Evolutionary conservation across 2,113 vertebrate species (phyloP).

Genomic region (Cyanoramphus novaezelandiae): DNA sequence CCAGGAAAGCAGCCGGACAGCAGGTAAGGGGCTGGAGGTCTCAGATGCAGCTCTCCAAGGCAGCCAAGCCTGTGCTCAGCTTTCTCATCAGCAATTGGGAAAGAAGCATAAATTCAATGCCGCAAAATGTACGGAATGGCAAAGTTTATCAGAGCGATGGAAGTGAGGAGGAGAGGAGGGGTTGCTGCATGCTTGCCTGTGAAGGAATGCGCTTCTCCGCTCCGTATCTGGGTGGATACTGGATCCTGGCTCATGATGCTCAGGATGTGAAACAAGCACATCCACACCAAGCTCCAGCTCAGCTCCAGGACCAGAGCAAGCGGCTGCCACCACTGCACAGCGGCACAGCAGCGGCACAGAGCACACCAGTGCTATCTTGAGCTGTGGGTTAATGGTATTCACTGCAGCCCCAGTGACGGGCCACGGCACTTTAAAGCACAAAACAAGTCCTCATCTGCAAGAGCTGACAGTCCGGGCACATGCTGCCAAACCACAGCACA

Average conservation of each 20-base stretch:
- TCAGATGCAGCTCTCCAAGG: neutral
- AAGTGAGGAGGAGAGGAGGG: neutral
- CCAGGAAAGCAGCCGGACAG: neutral
- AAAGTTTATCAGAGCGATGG: neutral
- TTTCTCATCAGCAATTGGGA: neutral
- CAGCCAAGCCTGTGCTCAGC: neutral
- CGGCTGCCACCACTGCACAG: neutral
- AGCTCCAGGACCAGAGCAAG: neutral
- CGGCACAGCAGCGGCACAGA: neutral
- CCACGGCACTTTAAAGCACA: neutral
- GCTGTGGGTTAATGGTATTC: neutral
- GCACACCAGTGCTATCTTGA: fast-evolving
- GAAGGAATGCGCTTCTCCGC: fast-evolving
- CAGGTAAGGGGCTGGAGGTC: neutral
- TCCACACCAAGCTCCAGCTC: neutral
- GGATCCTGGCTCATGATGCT: neutral
- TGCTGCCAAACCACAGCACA: neutral
- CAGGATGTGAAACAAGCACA: fast-evolving
- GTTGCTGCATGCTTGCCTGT: neutral
- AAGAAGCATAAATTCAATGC: neutral
- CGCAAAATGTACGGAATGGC: neutral
- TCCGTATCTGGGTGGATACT: neutral
- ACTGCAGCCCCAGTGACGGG: fast-evolving
- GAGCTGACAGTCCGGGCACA: neutral
- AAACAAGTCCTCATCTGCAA: neutral